Conservation (phyloP, 2,113 vertebrate genomes). For the Xenopus laevis region DNA sequence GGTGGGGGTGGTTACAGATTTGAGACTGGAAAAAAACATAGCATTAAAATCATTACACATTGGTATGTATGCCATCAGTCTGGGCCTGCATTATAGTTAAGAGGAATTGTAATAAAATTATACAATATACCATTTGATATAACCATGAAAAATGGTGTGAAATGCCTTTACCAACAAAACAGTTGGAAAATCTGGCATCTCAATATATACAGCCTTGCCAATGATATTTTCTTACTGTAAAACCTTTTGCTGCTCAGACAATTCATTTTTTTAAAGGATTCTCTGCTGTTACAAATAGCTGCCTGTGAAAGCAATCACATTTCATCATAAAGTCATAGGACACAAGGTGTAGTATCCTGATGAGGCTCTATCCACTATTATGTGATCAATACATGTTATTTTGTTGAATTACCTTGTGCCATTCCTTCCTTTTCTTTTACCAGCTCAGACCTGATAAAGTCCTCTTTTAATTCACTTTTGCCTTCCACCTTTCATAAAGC, state of each 20-base stretch:
- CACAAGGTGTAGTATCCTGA: neutral
- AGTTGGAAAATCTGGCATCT: too few species aligned
- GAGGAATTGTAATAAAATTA: too few species aligned
- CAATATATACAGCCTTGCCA: too few species aligned
- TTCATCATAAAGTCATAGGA: conserved; percentile 6
- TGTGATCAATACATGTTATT: conserved; percentile 17
- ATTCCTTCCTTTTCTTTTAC: neutral
- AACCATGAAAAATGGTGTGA: too few species aligned
- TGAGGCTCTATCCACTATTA: conserved; percentile 4
- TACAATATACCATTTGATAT: too few species aligned
- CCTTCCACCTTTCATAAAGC: neutral
- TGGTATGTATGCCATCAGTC: too few species aligned
- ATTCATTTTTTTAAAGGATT: neutral
- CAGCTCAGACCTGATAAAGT: conserved; percentile 4
- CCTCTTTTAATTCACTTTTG: conserved; percentile 6
- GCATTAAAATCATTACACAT: too few species aligned
- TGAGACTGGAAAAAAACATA: too few species aligned
- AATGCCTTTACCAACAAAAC: too few species aligned
- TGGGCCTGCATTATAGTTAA: too few species aligned
- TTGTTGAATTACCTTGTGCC: neutral
- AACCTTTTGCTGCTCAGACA: neutral
- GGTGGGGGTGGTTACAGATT: too few species aligned
- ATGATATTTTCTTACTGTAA: too few species aligned
- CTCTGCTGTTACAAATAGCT: conserved; percentile 5
- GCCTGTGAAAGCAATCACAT: neutral